Evolutionary conservation across 2,113 vertebrate genomes (phyloP).

Genomic region (Zingel zingel): DNA sequence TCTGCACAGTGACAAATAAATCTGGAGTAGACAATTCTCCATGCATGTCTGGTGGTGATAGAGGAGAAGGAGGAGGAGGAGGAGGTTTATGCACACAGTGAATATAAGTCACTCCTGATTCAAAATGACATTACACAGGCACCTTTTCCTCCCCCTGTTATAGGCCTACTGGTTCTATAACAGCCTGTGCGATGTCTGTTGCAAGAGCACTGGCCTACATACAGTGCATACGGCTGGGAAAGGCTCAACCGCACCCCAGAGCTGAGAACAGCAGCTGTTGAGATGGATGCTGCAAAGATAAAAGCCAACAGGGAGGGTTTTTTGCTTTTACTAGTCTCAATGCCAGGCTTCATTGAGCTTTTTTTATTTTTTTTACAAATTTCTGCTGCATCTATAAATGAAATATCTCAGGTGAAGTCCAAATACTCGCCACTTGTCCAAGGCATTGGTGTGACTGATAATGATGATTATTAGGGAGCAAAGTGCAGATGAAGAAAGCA

Average conservation of each 20-base stretch:
- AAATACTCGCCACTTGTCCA: conserved; percentile 15
- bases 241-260: conserved; percentile 80
- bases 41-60: conserved; percentile 17
- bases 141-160: conserved; percentile 47
- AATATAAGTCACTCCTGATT: conserved; percentile 49
- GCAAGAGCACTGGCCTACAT: conserved; percentile 78
- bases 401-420: conserved; percentile 37
- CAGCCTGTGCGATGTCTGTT: conserved; percentile 71
- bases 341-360: conserved; percentile 34
- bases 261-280: conserved; percentile 79
- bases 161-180: conserved; percentile 70
- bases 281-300: conserved; percentile 77
- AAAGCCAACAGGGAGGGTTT: conserved; percentile 72
- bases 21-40: conserved; percentile 47
- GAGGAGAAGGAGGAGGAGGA: conserved; percentile 14
- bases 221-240: conserved; percentile 67
- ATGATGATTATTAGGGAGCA: background rate
- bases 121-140: conserved; percentile 64
- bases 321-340: conserved; percentile 66
- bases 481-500: conserved; percentile 16
- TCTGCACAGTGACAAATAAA: conserved; percentile 60
- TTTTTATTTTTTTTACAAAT: conserved; percentile 10
- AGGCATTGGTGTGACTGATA: background rate
- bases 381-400: conserved; percentile 38
- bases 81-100: conserved; percentile 35